Conservation (phyloP, 2,113 vertebrate genomes). For the Tyrannus savana region DNA sequence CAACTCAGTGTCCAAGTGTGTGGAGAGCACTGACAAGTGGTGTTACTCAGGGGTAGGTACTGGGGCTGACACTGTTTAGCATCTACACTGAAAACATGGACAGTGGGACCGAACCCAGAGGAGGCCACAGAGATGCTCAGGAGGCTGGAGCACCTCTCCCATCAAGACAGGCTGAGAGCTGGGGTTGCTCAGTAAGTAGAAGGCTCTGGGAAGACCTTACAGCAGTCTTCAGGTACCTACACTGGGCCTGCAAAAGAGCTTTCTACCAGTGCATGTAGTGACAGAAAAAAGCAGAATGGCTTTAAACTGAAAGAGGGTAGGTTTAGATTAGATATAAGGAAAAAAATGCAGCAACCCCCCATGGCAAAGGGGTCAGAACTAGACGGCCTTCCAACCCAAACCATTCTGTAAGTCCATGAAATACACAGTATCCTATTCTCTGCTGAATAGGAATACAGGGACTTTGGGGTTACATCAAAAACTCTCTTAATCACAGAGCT, state of each 20-base stretch:
- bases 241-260: not conserved
- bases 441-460: not conserved
- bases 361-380: not conserved
- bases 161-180: not conserved
- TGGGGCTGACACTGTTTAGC: not conserved
- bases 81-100: not conserved
- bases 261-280: not conserved
- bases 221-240: not conserved
- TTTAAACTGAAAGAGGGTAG: not conserved
- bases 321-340: not conserved
- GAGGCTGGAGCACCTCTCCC: not conserved
- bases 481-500: not conserved
- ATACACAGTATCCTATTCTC: not conserved
- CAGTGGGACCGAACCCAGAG: not conserved
- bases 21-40: not conserved
- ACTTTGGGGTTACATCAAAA: not conserved
- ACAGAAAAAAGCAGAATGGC: not conserved
- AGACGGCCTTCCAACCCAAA: not conserved
- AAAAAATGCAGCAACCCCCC: not conserved
- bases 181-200: not conserved
- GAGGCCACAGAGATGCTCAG: not conserved
- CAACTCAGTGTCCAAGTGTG: not conserved
- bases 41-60: fast-evolving
- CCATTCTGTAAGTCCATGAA: not conserved
- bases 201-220: not conserved